A percentile compares a stretch with the other conserved stretches of the same genome.
These are phyloP conservation scores for Heliconius cydno DNA, from an alignment of 2,888 invertebrate species.

Conservation along the genomic window DNA sequence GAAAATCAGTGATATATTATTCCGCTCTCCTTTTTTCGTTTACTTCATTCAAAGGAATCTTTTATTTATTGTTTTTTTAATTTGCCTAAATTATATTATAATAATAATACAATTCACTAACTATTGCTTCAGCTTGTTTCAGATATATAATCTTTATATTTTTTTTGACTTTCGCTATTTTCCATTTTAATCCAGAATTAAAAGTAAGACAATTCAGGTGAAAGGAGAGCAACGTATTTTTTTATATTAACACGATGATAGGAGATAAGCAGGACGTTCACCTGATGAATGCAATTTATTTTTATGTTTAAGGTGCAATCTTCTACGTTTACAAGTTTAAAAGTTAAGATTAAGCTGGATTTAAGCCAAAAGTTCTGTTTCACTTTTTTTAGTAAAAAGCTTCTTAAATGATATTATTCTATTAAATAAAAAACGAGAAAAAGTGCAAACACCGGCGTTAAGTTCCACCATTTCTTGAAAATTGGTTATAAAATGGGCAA, in stretches of 20 bases:
- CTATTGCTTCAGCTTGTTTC: too few species aligned
- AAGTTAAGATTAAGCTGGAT: neutral
- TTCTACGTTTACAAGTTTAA: neutral
- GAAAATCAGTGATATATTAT: neutral
- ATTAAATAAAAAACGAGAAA: neutral
- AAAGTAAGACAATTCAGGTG: neutral
- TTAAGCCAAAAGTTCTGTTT: neutral
- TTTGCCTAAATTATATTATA: too few species aligned
- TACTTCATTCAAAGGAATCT: too few species aligned
- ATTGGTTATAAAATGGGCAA: neutral
- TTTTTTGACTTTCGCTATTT: neutral
- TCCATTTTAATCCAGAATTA: too few species aligned
- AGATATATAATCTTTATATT: neutral
- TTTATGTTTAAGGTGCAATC: constrained; percentile 2
- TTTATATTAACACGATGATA: neutral
- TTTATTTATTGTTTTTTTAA: too few species aligned
- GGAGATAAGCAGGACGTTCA: neutral
- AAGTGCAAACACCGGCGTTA: too few species aligned
- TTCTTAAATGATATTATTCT: neutral
- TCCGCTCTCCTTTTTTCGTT: neutral
- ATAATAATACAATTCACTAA: neutral
- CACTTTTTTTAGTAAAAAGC: neutral
- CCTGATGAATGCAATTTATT: constrained; percentile 3
- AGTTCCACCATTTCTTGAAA: too few species aligned
- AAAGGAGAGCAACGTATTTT: neutral